A percentile compares a stretch with the other conserved stretches of the same genome.
These are phyloP conservation scores for Pseudanteris insignis DNA, from an alignment of 2,888 invertebrate species.

Conservation along the genomic window DNA sequence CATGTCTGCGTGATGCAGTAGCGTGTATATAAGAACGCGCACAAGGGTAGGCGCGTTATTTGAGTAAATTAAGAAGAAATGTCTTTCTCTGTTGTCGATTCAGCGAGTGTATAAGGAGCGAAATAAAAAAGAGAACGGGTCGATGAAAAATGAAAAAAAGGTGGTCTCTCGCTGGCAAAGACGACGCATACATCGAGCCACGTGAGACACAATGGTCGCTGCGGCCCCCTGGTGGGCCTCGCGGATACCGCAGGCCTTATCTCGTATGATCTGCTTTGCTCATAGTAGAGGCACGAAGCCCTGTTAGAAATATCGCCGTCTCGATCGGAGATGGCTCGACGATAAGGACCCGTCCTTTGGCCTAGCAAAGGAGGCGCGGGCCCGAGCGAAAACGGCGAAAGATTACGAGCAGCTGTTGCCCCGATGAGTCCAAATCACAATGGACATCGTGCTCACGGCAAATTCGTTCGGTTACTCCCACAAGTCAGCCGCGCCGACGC, in stretches of 20 bases:
- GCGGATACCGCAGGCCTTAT: conserved; percentile 63
- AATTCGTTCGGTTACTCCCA: conserved; percentile 54
- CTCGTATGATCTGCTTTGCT: conserved; percentile 56
- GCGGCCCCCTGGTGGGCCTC: conserved; percentile 61
- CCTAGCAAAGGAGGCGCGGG: conserved; percentile 43
- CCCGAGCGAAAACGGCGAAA: conserved; percentile 43
- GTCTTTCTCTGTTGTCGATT: conserved; percentile 31
- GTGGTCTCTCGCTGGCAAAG: conserved; percentile 17
- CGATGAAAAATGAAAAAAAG: conserved; percentile 16
- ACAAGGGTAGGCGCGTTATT: conserved; percentile 45
- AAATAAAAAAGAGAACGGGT: conserved; percentile 18
- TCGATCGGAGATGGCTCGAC: conserved; percentile 61
- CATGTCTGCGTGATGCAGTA: conserved; percentile 27
- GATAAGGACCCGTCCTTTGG: conserved; percentile 56
- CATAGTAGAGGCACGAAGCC: conserved; percentile 57
- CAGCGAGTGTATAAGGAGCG: conserved; percentile 23
- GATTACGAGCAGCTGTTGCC: conserved; percentile 64
- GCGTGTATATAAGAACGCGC: conserved; percentile 37
- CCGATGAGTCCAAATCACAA: conserved; percentile 52
- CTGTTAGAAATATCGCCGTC: conserved; percentile 63
- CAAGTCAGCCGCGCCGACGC: conserved; percentile 49
- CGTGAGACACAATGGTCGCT: conserved; percentile 49
- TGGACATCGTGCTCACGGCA: conserved; percentile 53
- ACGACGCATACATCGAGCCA: conserved; percentile 25
- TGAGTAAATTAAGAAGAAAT: conserved; percentile 50